Base-by-base conservation (phyloP, 2,888 invertebrate genomes). In the Bellardia bayeri region DNA sequence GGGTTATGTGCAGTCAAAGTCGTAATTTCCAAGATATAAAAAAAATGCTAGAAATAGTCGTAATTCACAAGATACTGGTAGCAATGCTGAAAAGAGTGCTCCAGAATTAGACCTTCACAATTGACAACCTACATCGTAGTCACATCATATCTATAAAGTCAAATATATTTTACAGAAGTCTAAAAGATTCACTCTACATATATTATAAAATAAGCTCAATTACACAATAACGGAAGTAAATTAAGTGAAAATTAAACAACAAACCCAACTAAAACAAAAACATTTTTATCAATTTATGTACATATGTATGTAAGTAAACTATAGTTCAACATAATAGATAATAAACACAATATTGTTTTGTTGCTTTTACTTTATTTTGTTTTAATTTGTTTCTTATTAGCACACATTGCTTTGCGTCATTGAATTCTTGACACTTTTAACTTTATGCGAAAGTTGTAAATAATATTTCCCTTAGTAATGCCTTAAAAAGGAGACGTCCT, bases 171-270 rank as follows among this genome's bases (percentile, higher is more conserved):
- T 23, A 23, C 0, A 23, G 23, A 23, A 1, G 23, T 23, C 23
- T 23, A 23, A 23, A 23, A 23, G 23, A 23, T 1, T 23, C 23
- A 23, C 23, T 23, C 23, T 23, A 23, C 23, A 58, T 45, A 58
- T 54, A 63, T 64, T 63, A 71, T 30, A 83, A 56, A 69, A 69
- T 37, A 37, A 80, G 80, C 61, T 86, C 66, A 61, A 79, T 86
- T 76, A 83, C 76, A 76, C 54, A 78, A 71, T 13, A 83, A 58
- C 80, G 86, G 86, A 86, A 83, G 83, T 76, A 71, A 83, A 80
- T 83, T 75, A 76, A 83, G 71, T 75, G 40, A 63, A 61, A 61
- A 37, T 40, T 14, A 23, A 61, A 79, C 7, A 72, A 51, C 13
- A 63, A 16, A n/a, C n/a, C n/a, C n/a, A n/a, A n/a, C 40, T 4